Percentiles rank a stretch among this genome's conserved stretches.
These are phyloP conservation scores for Zaprionus africanus DNA, from an alignment of 1,140 invertebrate species.

Conservation along the genomic window DNA sequence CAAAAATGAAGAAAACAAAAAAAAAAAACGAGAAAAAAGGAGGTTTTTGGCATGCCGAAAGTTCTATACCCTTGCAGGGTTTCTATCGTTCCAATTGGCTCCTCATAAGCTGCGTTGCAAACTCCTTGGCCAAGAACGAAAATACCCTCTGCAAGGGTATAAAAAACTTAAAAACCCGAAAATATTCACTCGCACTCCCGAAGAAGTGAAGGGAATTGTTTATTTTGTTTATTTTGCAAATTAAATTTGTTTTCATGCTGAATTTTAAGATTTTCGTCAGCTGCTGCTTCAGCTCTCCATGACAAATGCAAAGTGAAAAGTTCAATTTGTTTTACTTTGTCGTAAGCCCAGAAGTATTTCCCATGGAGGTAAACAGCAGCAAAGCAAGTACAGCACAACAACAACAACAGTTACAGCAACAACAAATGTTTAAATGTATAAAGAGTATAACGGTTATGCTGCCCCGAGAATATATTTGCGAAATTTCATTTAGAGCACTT, in stretches of 20 bases:
- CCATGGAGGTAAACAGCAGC: slow-evolving; percentile 35
- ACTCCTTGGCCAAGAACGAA: too few relatives aligned
- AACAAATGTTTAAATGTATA: slow-evolving; percentile 23
- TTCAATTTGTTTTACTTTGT: slow-evolving; percentile 55
- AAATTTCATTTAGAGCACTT: slow-evolving; percentile 43
- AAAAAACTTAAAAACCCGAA: neutral
- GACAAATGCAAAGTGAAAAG: slow-evolving; percentile 54
- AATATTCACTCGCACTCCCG: slow-evolving; percentile 15
- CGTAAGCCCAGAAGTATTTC: slow-evolving; percentile 18
- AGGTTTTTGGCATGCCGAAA: neutral
- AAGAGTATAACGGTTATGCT: slow-evolving; percentile 3
- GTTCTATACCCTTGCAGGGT: neutral
- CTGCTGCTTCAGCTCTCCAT: slow-evolving; percentile 14
- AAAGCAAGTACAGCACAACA: slow-evolving; percentile 11
- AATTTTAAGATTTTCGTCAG: slow-evolving; percentile 49
- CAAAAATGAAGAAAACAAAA: neutral
- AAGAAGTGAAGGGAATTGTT: slow-evolving; percentile 10
- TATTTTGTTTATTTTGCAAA: slow-evolving; percentile 38
- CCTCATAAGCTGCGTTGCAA: too few relatives aligned
- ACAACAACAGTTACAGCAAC: slow-evolving; percentile 6
- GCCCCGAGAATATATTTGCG: slow-evolving; percentile 31
- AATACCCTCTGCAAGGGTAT: too few relatives aligned
- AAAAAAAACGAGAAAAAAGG: slow-evolving; percentile 16
- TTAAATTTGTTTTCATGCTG: slow-evolving; percentile 37
- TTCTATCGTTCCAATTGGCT: neutral